Percentiles rank a stretch among this genome's conserved stretches.
Evolutionary conservation across 2,113 vertebrate genomes (phyloP).

Genomic region (Seriola quinqueradiata): DNA sequence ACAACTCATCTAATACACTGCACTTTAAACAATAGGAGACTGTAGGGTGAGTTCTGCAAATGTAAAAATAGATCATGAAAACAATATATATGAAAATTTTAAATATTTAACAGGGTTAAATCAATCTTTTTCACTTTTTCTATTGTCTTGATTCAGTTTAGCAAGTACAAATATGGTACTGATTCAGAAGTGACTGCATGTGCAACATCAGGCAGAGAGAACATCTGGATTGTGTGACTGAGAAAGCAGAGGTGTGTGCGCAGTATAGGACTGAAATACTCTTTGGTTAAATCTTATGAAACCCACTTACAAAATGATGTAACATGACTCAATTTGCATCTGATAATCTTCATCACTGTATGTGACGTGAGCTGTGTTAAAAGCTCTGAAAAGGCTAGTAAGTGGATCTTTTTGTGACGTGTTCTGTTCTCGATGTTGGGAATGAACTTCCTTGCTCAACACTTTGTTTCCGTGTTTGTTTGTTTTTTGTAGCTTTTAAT

Average conservation of each 20-base stretch:
- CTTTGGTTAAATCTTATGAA: constrained; percentile 57
- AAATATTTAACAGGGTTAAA: constrained; percentile 8
- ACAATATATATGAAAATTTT: constrained; percentile 6
- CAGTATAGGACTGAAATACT: constrained; percentile 26
- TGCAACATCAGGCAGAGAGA: constrained; percentile 9
- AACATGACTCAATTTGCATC: neutral
- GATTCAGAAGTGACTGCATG: constrained; percentile 11
- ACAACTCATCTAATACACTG: constrained; percentile 12
- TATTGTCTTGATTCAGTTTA: neutral
- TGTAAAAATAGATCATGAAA: constrained; percentile 31
- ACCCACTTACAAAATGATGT: neutral
- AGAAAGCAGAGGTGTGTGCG: neutral
- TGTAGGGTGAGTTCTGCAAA: neutral
- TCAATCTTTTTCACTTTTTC: neutral
- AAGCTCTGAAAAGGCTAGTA: neutral
- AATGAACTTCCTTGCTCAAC: neutral
- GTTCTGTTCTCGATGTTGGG: neutral
- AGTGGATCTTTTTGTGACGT: neutral
- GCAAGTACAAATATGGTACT: constrained; percentile 23
- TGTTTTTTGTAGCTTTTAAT: neutral
- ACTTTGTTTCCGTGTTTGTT: neutral
- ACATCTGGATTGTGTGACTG: neutral
- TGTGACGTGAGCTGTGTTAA: neutral
- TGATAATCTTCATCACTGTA: neutral
- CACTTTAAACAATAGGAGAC: constrained; percentile 24